Evolutionary conservation across 2,888 invertebrate genomes (phyloP).

Genomic region (Argyresthia goedartella): DNA sequence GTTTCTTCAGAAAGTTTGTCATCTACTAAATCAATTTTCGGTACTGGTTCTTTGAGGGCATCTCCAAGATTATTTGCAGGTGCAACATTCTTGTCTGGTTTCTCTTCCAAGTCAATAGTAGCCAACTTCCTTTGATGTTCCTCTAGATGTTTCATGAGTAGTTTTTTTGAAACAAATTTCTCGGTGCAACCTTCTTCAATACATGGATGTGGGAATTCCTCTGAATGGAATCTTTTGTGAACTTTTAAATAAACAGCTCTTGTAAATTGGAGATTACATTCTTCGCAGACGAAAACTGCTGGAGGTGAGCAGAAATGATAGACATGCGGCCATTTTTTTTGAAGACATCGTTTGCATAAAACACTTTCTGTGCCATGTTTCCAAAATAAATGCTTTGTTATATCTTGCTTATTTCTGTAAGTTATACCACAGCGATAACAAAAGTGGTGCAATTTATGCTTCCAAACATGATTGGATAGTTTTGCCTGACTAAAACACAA

Average conservation of each 20-base stretch:
- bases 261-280: conserved; percentile 81
- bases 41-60: conserved; percentile 36
- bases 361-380: conserved; percentile 93
- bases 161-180: conserved; percentile 85
- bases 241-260: conserved; percentile 85
- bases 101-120: conserved; percentile 34
- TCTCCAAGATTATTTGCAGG: conserved; percentile 28
- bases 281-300: conserved; percentile 81
- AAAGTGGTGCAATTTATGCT: conserved; percentile 88
- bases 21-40: conserved; percentile 48
- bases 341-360: conserved; percentile 85
- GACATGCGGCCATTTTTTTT: conserved; percentile 93
- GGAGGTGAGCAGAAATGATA: conserved; percentile 93
- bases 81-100: conserved; percentile 23
- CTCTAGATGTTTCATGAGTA: conserved; percentile 79
- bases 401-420: conserved; percentile 89
- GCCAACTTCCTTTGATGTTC: conserved; percentile 65
- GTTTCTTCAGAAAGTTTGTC: conserved; percentile 42
- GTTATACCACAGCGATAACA: conserved; percentile 91
- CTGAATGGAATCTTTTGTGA: conserved; percentile 83
- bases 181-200: conserved; percentile 78
- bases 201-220: conserved; percentile 80
- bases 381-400: conserved; percentile 92
- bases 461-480: conserved; percentile 90
- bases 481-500: conserved; percentile 83